These are phyloP conservation scores for Meiosimyza platycephala DNA, from an alignment of 2,888 invertebrate species.

Conservation along the genomic window DNA sequence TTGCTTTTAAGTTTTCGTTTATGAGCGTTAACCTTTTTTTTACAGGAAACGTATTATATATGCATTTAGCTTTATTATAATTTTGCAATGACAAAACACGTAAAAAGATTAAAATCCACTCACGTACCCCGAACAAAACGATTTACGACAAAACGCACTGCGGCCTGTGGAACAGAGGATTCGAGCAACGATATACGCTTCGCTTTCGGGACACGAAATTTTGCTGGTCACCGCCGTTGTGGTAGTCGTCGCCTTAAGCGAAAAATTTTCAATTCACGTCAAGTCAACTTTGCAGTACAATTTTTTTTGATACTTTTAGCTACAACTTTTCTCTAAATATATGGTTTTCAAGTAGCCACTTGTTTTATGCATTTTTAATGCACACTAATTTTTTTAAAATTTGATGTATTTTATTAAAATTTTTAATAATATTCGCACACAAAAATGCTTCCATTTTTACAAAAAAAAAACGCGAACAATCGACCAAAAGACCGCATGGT, in stretches of 20 bases:
- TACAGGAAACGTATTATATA: no score
- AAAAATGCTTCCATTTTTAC: slow-evolving; percentile 52
- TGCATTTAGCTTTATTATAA: no score
- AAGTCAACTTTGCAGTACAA: slow-evolving; percentile 41
- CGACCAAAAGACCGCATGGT: no score
- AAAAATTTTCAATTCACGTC: no score
- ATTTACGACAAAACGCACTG: slow-evolving; percentile 20
- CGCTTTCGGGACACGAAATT: no score
- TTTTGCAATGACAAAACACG: slow-evolving; percentile 26
- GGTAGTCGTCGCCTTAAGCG: no score
- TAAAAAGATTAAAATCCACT: slow-evolving; percentile 20
- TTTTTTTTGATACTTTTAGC: no score
- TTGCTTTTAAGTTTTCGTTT: no score
- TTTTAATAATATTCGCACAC: slow-evolving; percentile 53
- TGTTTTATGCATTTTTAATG: slow-evolving; percentile 49
- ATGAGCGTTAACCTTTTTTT: no score
- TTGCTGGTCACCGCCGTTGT: no score
- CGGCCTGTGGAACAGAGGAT: no score
- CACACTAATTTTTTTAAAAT: slow-evolving; percentile 53
- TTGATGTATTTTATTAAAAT: slow-evolving; percentile 58
- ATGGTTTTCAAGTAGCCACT: slow-evolving; percentile 46
- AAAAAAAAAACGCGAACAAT: slow-evolving; percentile 52
- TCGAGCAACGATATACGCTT: no score
- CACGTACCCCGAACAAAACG: slow-evolving; percentile 22
- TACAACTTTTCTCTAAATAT: slow-evolving; percentile 39